A percentile compares a stretch with the other conserved stretches of the same genome.
Evolutionary conservation across 2,113 vertebrate genomes (phyloP).

Genomic region (Gopherus flavomarginatus): DNA sequence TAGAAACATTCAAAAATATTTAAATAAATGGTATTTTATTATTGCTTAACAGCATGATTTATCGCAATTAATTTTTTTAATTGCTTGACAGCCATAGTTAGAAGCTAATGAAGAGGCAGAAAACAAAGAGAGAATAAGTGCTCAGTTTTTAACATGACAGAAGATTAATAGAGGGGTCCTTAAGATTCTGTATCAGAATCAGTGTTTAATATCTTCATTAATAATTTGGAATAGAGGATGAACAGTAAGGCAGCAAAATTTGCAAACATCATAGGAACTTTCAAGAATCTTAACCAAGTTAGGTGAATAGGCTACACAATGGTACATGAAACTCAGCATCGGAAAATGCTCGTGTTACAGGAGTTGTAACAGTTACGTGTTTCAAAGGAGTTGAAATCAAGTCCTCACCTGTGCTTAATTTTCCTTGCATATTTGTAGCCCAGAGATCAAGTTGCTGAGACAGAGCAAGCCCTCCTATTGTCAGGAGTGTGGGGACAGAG

Average conservation of each 20-base stretch:
- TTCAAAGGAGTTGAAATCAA: background rate
- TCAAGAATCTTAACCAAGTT: background rate
- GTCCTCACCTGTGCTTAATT: background rate
- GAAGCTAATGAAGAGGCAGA: background rate
- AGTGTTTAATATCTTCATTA: background rate
- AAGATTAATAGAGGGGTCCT: background rate
- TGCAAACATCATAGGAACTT: background rate
- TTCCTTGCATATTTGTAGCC: too few species aligned
- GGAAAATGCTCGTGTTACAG: background rate
- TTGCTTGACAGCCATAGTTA: too few species aligned
- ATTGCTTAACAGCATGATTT: too few species aligned
- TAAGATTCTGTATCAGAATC: background rate
- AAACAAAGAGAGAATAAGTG: background rate
- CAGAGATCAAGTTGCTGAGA: too few species aligned
- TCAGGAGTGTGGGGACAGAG: too few species aligned
- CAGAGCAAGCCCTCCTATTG: too few species aligned
- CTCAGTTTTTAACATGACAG: background rate
- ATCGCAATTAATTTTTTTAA: too few species aligned
- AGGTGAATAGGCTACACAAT: accelerated
- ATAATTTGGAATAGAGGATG: background rate
- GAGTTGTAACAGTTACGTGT: too few species aligned
- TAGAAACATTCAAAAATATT: too few species aligned
- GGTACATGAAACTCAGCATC: background rate
- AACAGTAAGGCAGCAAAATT: background rate
- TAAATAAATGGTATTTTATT: too few species aligned